Percentiles rank a stretch among this genome's conserved stretches.
Conservation (phyloP, 2,113 vertebrate genomes). For the Oreochromis aureus region DNA sequence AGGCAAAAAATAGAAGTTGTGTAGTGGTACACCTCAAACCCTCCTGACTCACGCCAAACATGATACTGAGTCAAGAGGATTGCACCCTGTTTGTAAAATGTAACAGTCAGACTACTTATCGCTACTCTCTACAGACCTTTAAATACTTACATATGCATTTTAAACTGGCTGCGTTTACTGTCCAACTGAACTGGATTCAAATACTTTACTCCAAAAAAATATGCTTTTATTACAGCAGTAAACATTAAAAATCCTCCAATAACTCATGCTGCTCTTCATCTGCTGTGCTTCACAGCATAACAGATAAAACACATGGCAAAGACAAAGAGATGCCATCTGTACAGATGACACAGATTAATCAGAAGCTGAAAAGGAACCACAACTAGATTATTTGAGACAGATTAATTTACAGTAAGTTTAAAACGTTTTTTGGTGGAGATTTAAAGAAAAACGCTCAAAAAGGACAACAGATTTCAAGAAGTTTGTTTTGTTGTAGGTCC, state of each 20-base stretch:
- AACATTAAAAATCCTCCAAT: neutral
- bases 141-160: neutral
- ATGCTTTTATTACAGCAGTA: neutral
- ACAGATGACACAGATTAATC: neutral
- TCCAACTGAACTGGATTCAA: neutral
- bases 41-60: neutral
- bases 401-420: neutral
- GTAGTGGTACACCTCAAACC: neutral
- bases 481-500: neutral
- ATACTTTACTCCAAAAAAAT: neutral
- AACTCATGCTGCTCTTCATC: neutral
- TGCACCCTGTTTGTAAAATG: neutral
- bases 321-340: neutral
- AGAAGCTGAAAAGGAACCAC: neutral
- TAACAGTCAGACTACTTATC: neutral
- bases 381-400: neutral
- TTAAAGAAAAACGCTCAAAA: neutral
- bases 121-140: neutral
- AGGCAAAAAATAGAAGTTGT: neutral
- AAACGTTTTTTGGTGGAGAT: accelerated
- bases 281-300: neutral
- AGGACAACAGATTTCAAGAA: neutral
- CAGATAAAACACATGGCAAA: neutral
- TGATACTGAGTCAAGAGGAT: neutral
- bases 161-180: neutral